Percentiles rank a stretch among this genome's conserved stretches.
phyloP scores from a whole-genome alignment of 1,140 invertebrate genomes.

The Sitodiplosis mosellana region DNA sequence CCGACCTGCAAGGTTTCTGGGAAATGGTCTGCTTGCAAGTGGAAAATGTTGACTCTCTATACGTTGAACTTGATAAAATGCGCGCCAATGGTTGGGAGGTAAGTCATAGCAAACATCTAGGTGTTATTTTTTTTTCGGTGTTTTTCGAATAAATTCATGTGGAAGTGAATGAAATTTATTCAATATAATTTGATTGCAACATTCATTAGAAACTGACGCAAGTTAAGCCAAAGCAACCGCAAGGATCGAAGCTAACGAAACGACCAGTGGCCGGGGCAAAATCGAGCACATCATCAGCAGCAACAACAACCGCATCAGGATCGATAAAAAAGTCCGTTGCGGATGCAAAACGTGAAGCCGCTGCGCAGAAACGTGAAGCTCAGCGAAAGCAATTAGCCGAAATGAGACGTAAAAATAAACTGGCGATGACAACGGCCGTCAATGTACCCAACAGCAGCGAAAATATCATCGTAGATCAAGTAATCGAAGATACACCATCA shows the following conservation, averaged over 20 bases:
- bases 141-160: background rate
- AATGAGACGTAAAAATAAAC: constrained; percentile 38
- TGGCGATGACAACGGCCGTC: constrained; percentile 16
- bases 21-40: constrained; percentile 90
- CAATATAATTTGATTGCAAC: background rate
- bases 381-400: constrained; percentile 63
- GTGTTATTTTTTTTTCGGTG: background rate
- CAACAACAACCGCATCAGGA: constrained; percentile 21
- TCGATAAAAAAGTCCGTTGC: constrained; percentile 28
- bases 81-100: constrained; percentile 51
- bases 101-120: background rate
- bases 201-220: background rate
- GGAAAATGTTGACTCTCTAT: constrained; percentile 56
- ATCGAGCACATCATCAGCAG: constrained; percentile 26
- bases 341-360: constrained; percentile 40
- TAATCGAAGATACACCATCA: too few relatives aligned
- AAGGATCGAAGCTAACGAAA: constrained; percentile 9
- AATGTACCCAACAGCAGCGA: too few relatives aligned
- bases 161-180: background rate
- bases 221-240: constrained; percentile 9
- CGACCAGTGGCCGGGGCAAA: constrained; percentile 16
- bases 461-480: too few relatives aligned
- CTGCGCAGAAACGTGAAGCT: constrained; percentile 48
- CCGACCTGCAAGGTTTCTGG: constrained; percentile 90
- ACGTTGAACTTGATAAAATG: constrained; percentile 51